Evolutionary conservation across 2,797 vertebrate species (phyloP).

Genomic region (Schizopygopsis pylzovi): DNA sequence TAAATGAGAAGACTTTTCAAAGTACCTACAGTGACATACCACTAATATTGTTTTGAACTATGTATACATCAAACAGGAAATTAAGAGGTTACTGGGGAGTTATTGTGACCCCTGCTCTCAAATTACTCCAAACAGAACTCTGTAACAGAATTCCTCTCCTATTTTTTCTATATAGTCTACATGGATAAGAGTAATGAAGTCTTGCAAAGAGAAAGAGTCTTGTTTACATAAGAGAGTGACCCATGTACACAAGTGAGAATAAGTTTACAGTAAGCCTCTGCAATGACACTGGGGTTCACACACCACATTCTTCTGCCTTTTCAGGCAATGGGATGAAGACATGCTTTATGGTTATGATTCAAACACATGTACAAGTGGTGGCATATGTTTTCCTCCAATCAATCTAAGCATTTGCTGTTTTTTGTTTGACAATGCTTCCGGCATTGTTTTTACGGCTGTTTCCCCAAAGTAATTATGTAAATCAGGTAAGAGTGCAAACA

Average conservation of each 20-base stretch:
- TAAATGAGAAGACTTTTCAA: background rate
- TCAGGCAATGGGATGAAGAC: slow-evolving; percentile 69
- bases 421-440: background rate
- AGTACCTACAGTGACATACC: background rate
- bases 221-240: slow-evolving; percentile 72
- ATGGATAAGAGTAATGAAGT: slow-evolving; percentile 46
- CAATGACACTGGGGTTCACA: slow-evolving; percentile 65
- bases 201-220: slow-evolving; percentile 42
- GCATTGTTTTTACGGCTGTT: background rate
- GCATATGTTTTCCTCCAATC: background rate
- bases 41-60: slow-evolving; percentile 1
- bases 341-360: slow-evolving; percentile 59
- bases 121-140: slow-evolving; percentile 27
- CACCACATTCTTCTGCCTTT: slow-evolving; percentile 80
- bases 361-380: slow-evolving; percentile 52
- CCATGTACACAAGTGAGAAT: slow-evolving; percentile 68
- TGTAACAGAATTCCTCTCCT: slow-evolving; percentile 14
- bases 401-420: background rate
- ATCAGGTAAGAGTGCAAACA: background rate
- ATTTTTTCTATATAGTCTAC: slow-evolving; percentile 45
- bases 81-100: slow-evolving; percentile 3
- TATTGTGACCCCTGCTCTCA: slow-evolving; percentile 10
- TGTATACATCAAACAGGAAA: slow-evolving; percentile 15
- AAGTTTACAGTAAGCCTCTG: slow-evolving; percentile 71
- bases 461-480: background rate